Base-by-base conservation (phyloP, 2,888 invertebrate species). In the Campopleginae sp. region DNA sequence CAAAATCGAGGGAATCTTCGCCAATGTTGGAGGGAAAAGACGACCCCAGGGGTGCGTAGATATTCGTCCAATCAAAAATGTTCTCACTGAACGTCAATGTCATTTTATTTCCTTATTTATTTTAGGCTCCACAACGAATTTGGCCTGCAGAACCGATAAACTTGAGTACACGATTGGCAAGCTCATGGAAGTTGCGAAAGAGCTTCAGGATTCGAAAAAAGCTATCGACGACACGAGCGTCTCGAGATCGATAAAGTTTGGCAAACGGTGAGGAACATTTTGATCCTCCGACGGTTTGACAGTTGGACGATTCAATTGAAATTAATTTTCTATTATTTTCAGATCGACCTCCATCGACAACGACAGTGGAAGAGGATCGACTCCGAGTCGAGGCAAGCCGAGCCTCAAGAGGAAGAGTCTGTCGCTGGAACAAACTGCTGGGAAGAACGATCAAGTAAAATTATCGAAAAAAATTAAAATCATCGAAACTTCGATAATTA, bases 21-120 rank as follows among this genome's bases (percentile, higher is more conserved):
- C 96, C 97, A n/a, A 95, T 97, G 91, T 95, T 96, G 1, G 96
- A 97, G 54, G 96, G 96, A 42, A 96, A 96, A 0, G 96, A 97
- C 90, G 97, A 97, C 89, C 94, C 71, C 14, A 95, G 94, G 54
- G 95, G 95, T 92, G 27, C 0, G 27, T 58, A 5, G 10, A 14
- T 23, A 27, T 58, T 58, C 14, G 4, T 14, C 1, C 12, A 27
- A 58, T 58, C 0, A 14, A 14, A 58, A 14, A 8, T 12, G 2
- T 27, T 14, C 14, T 58, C 27, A 12, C 27, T 27, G 5, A 1
- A 75, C 17, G 5, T 27, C n/a, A 31, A 44, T 63, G 33, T 19
- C 14, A 42, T 76, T 58, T 70, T 33, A 6, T 68, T 14, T 5
- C 14, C 54, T 51, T 46, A 8, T n/a, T n/a, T 44, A n/a, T 10